Base-by-base conservation (phyloP, 2,888 invertebrate genomes). In the Alsophila aescularia region DNA sequence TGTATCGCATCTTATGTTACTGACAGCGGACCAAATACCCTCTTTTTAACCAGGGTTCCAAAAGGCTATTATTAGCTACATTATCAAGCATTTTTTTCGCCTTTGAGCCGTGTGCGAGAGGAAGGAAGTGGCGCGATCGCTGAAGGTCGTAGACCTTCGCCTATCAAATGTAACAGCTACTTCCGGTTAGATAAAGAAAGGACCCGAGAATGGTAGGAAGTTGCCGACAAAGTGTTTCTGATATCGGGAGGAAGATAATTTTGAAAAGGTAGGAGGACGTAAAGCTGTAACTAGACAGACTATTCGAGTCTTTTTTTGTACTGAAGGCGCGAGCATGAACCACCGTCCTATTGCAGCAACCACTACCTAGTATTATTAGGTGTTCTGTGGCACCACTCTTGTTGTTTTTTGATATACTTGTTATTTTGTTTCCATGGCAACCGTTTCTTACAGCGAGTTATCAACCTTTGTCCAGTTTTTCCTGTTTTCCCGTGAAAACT, bases 161-260 rank as follows among this genome's bases (percentile, higher is more conserved):
- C 45, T 51, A 56, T 56, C 55, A 37, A 12, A 41, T 27, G 39
- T 45, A 56, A 51, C 55, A 56, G 50, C 45, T 56, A 44, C 35
- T 35, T 51, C 55, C 55, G 32, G 18, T 13, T 16, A 50, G 50
- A 56, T 56, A 50, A 41, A 36, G 55, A 40, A 51, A 56, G 27
- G 51, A 16, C 36, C 39, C 44, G 31, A 10, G 35, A 49, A 27
- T 27, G 16, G 40, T 21, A 24, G 41, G 35, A 34, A 49, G 14
- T 9, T 6, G 34, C 37, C 48, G 55, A 44, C 49, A 41, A 56
- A 51, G 45, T 44, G 35, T 47, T 50, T 14, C 27, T 27, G 40
- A 40, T 41, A 55, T 32, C 16, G n/a, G 21, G 16, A 12, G 31
- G 6, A 14, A 43, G 43, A 54, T 42, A 47, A 31, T 32, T 48